A percentile compares a stretch with the other conserved stretches of the same genome.
Conservation (phyloP, 1,140 invertebrate genomes). For the Drosophila kanapiae region DNA sequence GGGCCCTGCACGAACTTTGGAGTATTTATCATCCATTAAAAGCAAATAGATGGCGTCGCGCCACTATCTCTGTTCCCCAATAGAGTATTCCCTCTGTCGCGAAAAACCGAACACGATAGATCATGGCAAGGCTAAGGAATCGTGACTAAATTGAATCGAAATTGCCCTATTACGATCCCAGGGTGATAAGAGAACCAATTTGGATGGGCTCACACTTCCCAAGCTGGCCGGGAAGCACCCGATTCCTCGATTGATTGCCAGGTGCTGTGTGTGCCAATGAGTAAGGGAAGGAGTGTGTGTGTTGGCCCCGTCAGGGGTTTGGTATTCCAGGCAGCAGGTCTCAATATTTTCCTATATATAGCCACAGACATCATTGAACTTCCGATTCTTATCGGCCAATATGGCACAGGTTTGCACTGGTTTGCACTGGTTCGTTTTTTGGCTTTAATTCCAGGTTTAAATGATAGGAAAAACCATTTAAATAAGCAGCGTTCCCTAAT, state of each 20-base stretch:
- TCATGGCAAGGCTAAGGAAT: slow-evolving; percentile 41
- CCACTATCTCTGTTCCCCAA: slow-evolving; percentile 30
- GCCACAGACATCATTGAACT: slow-evolving; percentile 53
- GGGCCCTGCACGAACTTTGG: slow-evolving; percentile 57
- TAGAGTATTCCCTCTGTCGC: not conserved
- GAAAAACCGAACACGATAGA: slow-evolving; percentile 37
- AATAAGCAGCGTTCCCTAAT: not conserved
- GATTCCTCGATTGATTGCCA: slow-evolving; percentile 22
- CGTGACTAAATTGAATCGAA: slow-evolving; percentile 72
- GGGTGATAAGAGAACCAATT: slow-evolving; percentile 43
- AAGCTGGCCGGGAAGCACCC: slow-evolving; percentile 61
- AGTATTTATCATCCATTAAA: slow-evolving; percentile 62
- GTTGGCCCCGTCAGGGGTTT: slow-evolving; percentile 55
- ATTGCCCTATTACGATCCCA: slow-evolving; percentile 61
- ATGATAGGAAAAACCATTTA: not conserved
- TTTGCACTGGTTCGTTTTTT: not conserved
- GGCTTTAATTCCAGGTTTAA: no score
- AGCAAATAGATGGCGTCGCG: slow-evolving; percentile 42
- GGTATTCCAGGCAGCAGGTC: slow-evolving; percentile 56
- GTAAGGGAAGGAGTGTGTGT: slow-evolving; percentile 39
- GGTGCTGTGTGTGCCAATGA: slow-evolving; percentile 32
- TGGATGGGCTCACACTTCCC: slow-evolving; percentile 13
- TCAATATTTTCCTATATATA: slow-evolving; percentile 54
- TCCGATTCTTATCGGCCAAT: slow-evolving; percentile 22
- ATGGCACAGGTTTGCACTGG: slow-evolving; percentile 22